These are phyloP conservation scores for Drosophila parthenogenetica DNA, from an alignment of 2,888 invertebrate genomes.

Conservation along the genomic window DNA sequence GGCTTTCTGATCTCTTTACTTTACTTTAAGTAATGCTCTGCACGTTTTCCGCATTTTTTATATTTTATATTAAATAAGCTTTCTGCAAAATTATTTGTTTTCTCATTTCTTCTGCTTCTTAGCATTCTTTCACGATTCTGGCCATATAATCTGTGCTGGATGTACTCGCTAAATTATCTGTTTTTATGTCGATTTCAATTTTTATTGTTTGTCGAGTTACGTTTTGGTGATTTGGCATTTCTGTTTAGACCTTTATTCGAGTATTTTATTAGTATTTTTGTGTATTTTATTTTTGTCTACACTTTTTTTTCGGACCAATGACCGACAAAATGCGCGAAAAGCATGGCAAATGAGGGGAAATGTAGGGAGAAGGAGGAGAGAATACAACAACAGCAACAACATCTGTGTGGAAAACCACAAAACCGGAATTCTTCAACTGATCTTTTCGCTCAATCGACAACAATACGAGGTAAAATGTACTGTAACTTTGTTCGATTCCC, in stretches of 20 bases:
- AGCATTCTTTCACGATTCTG: slow-evolving; percentile 68
- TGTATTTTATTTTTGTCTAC: slow-evolving; percentile 46
- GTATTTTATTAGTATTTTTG: slow-evolving; percentile 34
- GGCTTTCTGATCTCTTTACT: slow-evolving; percentile 13
- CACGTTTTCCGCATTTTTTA: slow-evolving; percentile 61
- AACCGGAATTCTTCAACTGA: slow-evolving; percentile 80
- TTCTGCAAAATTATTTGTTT: slow-evolving; percentile 23
- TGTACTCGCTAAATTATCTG: slow-evolving; percentile 16
- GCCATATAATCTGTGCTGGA: slow-evolving; percentile 7
- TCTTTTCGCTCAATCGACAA: slow-evolving; percentile 71
- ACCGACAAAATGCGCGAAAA: slow-evolving; percentile 75
- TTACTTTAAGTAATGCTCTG: slow-evolving; percentile 38
- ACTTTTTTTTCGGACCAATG: slow-evolving; percentile 76
- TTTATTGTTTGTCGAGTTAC: slow-evolving; percentile 37
- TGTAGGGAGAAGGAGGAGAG: neutral
- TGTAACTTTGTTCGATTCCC: slow-evolving; percentile 45
- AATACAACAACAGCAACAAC: slow-evolving; percentile 33
- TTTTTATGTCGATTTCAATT: slow-evolving; percentile 22
- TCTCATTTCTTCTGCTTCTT: slow-evolving; percentile 38
- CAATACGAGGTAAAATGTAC: slow-evolving; percentile 46
- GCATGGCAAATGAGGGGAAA: slow-evolving; percentile 13
- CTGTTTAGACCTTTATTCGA: slow-evolving; percentile 30
- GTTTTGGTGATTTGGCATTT: slow-evolving; percentile 51
- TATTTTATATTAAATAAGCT: slow-evolving; percentile 9
- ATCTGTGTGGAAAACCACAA: slow-evolving; percentile 60